Percentiles rank a stretch among this genome's conserved stretches.
phyloP scores from a whole-genome alignment of 2,113 vertebrate genomes.

The Cichladusa arquata region DNA sequence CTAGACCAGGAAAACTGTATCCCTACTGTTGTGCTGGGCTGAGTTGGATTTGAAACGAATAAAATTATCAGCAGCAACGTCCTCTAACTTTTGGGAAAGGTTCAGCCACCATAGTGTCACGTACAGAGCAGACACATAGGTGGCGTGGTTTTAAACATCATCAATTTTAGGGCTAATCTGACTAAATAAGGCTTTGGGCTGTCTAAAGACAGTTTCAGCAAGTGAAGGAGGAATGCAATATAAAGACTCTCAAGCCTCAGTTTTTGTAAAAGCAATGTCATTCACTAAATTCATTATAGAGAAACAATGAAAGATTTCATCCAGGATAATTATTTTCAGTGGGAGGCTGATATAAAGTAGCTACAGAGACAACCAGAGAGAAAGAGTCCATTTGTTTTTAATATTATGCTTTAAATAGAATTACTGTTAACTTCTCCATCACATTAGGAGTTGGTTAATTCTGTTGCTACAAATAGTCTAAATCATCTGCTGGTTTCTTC shows the following conservation, averaged over 20 bases:
- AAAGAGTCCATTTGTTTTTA: background rate
- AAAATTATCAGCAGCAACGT: background rate
- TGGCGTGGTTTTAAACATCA: background rate
- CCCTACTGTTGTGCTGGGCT: background rate
- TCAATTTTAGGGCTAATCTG: background rate
- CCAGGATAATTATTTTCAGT: background rate
- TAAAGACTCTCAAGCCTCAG: background rate
- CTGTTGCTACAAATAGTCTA: background rate
- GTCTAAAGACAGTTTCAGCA: background rate
- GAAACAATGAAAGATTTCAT: background rate
- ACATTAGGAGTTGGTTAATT: background rate
- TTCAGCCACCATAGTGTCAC: background rate
- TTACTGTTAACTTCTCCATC: background rate
- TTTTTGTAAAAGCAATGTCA: background rate
- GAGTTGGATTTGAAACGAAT: background rate
- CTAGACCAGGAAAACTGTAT: background rate
- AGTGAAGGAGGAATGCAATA: background rate
- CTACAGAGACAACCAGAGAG: background rate
- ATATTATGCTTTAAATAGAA: background rate
- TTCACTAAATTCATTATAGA: background rate
- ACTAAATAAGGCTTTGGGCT: background rate
- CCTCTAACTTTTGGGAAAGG: background rate
- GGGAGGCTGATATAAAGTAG: background rate
- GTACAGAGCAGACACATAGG: background rate
- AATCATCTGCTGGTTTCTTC: background rate